Conservation (phyloP, 1,140 invertebrate genomes). For the Trachymyrmex septentrionalis region DNA sequence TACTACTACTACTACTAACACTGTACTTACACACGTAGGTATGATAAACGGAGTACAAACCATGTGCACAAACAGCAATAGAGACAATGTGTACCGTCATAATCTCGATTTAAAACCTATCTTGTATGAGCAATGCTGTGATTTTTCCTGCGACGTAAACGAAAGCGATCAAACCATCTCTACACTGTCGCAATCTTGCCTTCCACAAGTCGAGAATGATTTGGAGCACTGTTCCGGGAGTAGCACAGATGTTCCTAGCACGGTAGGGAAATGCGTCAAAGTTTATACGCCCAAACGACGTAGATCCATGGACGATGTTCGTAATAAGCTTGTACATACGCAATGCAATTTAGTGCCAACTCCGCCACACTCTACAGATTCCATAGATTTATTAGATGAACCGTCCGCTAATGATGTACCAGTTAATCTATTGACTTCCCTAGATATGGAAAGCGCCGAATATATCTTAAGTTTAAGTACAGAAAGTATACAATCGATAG, state of each 20-base stretch:
- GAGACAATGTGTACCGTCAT: conserved; percentile 45
- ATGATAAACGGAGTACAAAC: conserved; percentile 57
- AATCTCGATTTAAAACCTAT: conserved; percentile 64
- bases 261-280: conserved; percentile 82
- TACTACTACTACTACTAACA: conserved; percentile 19
- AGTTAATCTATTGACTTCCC: conserved; percentile 78
- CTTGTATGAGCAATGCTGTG: conserved; percentile 80
- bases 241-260: conserved; percentile 75
- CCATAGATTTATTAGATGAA: conserved; percentile 83
- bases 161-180: conserved; percentile 50
- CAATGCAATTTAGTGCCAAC: conserved; percentile 72
- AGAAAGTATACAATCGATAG: conserved; percentile 80
- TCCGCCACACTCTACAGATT: conserved; percentile 74
- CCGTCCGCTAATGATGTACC: conserved; percentile 77
- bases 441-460: conserved; percentile 82
- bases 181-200: conserved; percentile 58
- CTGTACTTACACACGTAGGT: background rate
- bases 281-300: conserved; percentile 84
- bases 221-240: conserved; percentile 69
- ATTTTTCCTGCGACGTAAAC: conserved; percentile 76
- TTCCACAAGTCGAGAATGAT: conserved; percentile 60
- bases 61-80: conserved; percentile 37
- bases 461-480: conserved; percentile 80
- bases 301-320: conserved; percentile 71
- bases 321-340: conserved; percentile 66